Conservation (phyloP, 2,888 invertebrate genomes). For the Diaprepes abbreviatus region DNA sequence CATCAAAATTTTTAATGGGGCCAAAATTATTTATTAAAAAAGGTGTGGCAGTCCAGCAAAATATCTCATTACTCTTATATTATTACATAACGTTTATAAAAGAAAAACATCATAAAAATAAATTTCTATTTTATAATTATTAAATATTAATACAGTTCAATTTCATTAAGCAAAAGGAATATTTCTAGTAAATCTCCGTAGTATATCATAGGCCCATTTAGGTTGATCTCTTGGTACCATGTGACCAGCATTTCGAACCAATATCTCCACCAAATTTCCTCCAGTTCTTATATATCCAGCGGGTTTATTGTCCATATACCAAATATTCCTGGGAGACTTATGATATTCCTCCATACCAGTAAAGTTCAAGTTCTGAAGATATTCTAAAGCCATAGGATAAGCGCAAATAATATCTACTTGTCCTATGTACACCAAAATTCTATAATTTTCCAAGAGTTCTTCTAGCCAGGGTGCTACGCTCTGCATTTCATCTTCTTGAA, state of each 20-base stretch:
- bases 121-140: too few relatives aligned
- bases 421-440: constrained; percentile 85
- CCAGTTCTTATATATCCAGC: constrained; percentile 82
- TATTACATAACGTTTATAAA: too few relatives aligned
- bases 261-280: constrained; percentile 78
- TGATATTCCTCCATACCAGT: constrained; percentile 74
- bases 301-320: constrained; percentile 74
- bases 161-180: constrained; percentile 20
- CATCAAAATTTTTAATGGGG: too few relatives aligned
- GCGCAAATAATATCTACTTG: constrained; percentile 90
- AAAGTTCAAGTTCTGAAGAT: constrained; percentile 78
- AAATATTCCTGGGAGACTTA: too few relatives aligned
- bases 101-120: too few relatives aligned
- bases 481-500: constrained; percentile 16
- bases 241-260: constrained; percentile 83
- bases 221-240: too few relatives aligned
- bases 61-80: too few relatives aligned
- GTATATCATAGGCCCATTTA: constrained; percentile 79
- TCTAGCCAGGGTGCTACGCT: constrained; percentile 53
- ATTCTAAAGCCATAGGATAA: constrained; percentile 83
- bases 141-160: too few relatives aligned
- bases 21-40: too few relatives aligned
- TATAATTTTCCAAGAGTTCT: constrained; percentile 75
- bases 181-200: constrained; percentile 60
- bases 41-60: too few relatives aligned